phyloP scores from a whole-genome alignment of 2,797 vertebrate species.

The Falco peregrinus region DNA sequence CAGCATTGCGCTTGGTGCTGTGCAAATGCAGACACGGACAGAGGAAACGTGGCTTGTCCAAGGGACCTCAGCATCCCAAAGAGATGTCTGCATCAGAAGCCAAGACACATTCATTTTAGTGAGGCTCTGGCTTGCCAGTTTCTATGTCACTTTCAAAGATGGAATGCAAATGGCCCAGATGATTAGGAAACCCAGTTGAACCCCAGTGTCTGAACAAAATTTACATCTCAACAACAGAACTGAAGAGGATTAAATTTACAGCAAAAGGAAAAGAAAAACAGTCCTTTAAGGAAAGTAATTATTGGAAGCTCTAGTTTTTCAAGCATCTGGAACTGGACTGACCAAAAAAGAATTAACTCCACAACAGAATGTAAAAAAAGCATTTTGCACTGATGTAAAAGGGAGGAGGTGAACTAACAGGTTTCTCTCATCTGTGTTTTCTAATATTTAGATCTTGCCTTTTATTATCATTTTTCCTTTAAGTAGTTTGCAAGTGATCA shows the following conservation, averaged over 20 bases:
- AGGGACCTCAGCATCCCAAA: background rate
- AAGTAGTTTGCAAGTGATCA: slow-evolving; percentile 37
- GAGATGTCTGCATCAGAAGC: background rate
- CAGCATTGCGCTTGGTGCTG: background rate
- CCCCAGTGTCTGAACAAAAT: background rate
- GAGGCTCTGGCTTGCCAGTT: background rate
- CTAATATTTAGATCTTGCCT: slow-evolving; percentile 24
- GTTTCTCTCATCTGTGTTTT: background rate
- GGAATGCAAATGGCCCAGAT: background rate
- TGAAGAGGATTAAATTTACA: background rate
- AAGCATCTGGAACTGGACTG: background rate
- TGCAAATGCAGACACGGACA: background rate
- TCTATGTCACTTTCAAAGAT: background rate
- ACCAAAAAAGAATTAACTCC: background rate
- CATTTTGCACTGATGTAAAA: background rate
- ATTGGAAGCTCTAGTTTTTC: background rate
- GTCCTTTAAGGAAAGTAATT: background rate
- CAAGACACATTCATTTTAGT: background rate
- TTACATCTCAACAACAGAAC: background rate
- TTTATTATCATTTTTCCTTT: slow-evolving; percentile 58
- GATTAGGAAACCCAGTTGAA: background rate
- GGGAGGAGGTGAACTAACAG: background rate
- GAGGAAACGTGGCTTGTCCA: background rate
- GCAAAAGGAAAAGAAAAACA: accelerated
- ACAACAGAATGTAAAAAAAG: background rate